phyloP scores from a whole-genome alignment of 1,140 invertebrate genomes.

The Pogonognathellus flavescens region DNA sequence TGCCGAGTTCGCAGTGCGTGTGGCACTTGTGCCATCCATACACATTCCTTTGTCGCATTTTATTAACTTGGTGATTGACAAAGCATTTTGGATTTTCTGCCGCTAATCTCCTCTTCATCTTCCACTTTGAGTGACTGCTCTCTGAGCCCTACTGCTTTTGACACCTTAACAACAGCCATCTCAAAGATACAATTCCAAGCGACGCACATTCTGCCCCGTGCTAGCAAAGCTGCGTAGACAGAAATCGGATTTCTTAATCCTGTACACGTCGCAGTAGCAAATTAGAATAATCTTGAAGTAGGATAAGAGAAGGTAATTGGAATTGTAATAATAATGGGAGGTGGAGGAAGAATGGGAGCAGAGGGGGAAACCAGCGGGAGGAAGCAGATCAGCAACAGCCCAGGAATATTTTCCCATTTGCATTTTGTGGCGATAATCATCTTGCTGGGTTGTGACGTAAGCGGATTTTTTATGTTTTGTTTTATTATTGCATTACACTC shows the following conservation, averaged over 20 bases:
- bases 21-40: not conserved
- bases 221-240: not conserved
- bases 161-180: not conserved
- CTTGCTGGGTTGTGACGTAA: constrained; percentile 28
- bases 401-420: constrained; percentile 4
- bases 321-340: not conserved
- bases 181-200: not conserved
- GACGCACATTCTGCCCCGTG: not conserved
- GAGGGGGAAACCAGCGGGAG: not conserved
- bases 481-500: constrained; percentile 11
- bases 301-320: not conserved
- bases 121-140: not conserved
- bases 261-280: not conserved
- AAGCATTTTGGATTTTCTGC: not conserved
- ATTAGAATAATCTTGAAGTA: not conserved
- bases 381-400: not conserved
- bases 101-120: constrained; percentile 16
- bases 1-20: not conserved
- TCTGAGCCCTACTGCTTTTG: not conserved
- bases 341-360: not conserved
- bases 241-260: no score
- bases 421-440: constrained; percentile 8
- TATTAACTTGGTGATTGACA: not conserved
- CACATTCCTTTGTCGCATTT: not conserved
- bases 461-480: not conserved